Conservation (phyloP, 2,113 vertebrate genomes). For the Mustelus asterias region DNA sequence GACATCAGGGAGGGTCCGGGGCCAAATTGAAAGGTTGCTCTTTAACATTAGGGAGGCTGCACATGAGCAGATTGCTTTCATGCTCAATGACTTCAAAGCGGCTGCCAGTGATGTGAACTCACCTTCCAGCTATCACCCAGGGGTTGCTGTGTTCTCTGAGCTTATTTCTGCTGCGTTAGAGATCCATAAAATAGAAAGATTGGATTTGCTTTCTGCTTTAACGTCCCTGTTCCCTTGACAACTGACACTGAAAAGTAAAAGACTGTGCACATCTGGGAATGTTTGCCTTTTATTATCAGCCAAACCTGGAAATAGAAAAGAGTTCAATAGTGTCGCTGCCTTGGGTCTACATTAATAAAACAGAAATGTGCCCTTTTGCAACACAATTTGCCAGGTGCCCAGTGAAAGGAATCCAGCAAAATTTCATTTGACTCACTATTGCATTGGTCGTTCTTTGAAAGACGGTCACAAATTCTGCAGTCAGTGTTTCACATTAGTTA, state of each 20-base stretch:
- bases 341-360: neutral
- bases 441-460: neutral
- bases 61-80: neutral
- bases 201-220: neutral
- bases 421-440: neutral
- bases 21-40: neutral
- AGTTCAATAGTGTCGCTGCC: neutral
- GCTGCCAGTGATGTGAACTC: neutral
- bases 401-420: neutral
- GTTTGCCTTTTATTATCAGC: neutral
- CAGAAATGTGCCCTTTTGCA: neutral
- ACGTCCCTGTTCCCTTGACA: neutral
- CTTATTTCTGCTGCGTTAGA: conserved; percentile 9
- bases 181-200: neutral
- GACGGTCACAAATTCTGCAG: neutral
- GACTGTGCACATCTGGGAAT: neutral
- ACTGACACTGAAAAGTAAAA: neutral
- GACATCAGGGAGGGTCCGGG: neutral
- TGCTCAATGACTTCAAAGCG: neutral
- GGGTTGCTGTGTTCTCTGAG: neutral
- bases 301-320: conserved; percentile 4
- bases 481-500: neutral
- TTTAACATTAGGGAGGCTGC: neutral
- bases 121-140: no score
- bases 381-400: neutral